Base-by-base conservation (phyloP, 2,888 invertebrate genomes). In the Trachelus tabidus region DNA sequence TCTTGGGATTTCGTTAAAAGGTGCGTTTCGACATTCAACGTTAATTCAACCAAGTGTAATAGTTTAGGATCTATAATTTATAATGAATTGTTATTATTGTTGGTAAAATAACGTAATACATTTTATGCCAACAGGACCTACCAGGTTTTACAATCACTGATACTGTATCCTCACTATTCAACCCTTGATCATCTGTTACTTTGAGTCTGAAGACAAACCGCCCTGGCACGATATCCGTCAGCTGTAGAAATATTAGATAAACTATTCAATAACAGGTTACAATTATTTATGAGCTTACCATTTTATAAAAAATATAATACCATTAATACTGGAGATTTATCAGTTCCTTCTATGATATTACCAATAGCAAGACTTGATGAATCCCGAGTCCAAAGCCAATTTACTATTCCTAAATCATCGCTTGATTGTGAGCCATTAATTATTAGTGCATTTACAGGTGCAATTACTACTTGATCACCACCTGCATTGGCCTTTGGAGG, bases 141-240 rank as follows among this genome's bases (percentile, higher is more conserved):
- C 94, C 93, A 86, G 93, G 92, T 89, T 97, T 96, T 0, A 98
- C 96, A 85, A 96, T 94, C 85, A 98, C 94, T 77, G 96, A 96
- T 34, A 97, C 97, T 0, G 96, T 95, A 90, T 98, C 98, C 30
- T 95, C 95, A 84, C 94, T 95, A 0, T 95, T 95, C 77, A 97
- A 93, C 0, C 98, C 98, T 90, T 98, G 98, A 83, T 96, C 97
- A 91, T 98, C 98, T 69, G 94, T 95, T 1, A 98, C 98, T n/a
- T 96, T 96, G 79, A 98, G 92, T 87, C 95, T 96, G 89, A 98
- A 98, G 3, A 97, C 94, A 90, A 98, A 98, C 82, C 96, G 94
- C 0, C 98, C 98, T 4, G 96, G 95, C 75, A 97, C 96, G 77
- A 98, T 93, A 90, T 97, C 96, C n/a, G 96, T 95, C 56, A 97